Conservation (phyloP, 2,113 vertebrate genomes). For the Catagonus wagneri region DNA sequence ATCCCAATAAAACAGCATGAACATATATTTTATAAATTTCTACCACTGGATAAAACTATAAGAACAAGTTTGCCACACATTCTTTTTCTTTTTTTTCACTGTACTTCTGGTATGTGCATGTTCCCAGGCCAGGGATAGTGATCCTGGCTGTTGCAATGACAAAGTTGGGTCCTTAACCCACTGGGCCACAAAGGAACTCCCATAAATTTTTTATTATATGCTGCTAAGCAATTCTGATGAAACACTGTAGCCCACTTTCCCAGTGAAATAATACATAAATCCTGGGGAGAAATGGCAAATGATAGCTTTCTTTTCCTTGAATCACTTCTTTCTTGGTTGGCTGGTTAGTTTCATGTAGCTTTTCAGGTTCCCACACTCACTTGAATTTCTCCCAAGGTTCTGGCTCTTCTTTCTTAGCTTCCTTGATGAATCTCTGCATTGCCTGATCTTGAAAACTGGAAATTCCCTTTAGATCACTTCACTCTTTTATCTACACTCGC, state of each 20-base stretch:
- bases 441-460: background rate
- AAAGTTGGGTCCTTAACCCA: no score
- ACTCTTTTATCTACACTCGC: background rate
- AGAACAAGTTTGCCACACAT: background rate
- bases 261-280: background rate
- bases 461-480: fast-evolving
- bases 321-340: background rate
- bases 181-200: no score
- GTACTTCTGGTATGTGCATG: no score
- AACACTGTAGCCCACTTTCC: background rate
- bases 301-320: background rate
- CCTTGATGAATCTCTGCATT: background rate
- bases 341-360: background rate
- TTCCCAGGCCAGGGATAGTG: no score
- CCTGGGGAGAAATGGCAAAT: background rate
- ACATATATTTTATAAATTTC: background rate
- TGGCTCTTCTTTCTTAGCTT: background rate
- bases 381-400: background rate
- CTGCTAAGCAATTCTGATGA: background rate
- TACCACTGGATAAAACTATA: background rate
- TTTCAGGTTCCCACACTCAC: background rate
- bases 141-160: no score
- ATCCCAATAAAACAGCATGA: background rate
- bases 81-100: background rate
- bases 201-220: background rate